Base-by-base conservation (phyloP, 2,113 vertebrate species). In the Thermophis baileyi region DNA sequence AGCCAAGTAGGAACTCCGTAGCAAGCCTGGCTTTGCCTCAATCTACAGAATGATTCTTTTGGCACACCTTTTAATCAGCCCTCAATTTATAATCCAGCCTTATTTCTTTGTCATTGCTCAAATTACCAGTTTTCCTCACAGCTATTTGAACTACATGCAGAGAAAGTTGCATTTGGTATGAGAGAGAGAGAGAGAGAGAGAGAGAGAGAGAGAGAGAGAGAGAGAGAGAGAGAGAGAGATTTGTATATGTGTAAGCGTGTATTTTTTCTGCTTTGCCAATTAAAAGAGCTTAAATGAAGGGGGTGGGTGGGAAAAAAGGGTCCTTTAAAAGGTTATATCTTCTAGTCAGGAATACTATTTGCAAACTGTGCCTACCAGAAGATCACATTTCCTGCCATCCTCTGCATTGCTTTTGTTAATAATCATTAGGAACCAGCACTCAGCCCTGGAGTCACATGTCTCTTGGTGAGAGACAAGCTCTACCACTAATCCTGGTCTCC, bases 361-460 rank as follows among this genome's bases (percentile, higher is more conserved):
- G 86, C 57, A 96, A 89, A 92, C 35, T 0, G 0, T 50, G 92
- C 57, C 57, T 89, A 96, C 95, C 40, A 12, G 91, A 96, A 96
- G 96, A 95, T 95, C 87, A 91, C 74, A 90, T 96, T 95, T 97
- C 95, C 95, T 95, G 93, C 93, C 85, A 89, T 3, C 27, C 40
- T 55, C 90, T 94, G 90, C 25, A 85, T 94, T 74, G 87, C 91
- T 53, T 95, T 96, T 95, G 94, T 96, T 96, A 92, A 92, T 95
- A 90, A 63, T 94, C 94, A 91, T 96, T 95, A 94, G 95, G 94
- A 97, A 81, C 92, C 92, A 95, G 94, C 92, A 96, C 89, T 96
- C 94, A 90, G 89, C 55, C 92, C 85, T 53, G 49, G 91, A 95
- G 94, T 96, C 96, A 96, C 57, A 53, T 94, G 94, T 89, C 88